Evolutionary conservation across 2,797 vertebrate genomes (phyloP).

Genomic region (Tangara arthus): DNA sequence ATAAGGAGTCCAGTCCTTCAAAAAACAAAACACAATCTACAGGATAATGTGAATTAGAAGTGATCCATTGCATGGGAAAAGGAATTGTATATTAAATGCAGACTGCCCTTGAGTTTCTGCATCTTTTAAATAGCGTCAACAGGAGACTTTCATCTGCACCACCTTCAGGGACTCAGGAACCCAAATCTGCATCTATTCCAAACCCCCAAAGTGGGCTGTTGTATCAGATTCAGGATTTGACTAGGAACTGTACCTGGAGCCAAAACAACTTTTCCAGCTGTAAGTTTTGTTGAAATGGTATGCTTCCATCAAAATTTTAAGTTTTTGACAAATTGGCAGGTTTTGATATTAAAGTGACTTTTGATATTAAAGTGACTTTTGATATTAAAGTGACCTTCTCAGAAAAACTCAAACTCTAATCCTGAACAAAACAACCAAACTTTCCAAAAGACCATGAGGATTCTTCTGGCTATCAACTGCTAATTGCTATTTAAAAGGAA

Average conservation of each 20-base stretch:
- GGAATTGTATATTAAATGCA: neutral
- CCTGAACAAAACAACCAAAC: neutral
- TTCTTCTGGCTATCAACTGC: neutral
- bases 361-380: neutral
- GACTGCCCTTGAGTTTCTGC: neutral
- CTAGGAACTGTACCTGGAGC: neutral
- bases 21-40: fast-evolving
- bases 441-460: neutral
- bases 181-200: neutral
- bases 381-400: neutral
- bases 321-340: neutral
- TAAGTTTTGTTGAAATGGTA: neutral
- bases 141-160: neutral
- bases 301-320: neutral
- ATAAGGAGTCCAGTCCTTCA: neutral
- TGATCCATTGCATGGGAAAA: fast-evolving
- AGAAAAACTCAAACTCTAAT: neutral
- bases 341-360: neutral
- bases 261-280: neutral
- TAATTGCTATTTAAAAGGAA: neutral
- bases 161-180: neutral
- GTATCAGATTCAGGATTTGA: neutral
- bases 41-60: neutral
- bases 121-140: neutral
- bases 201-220: neutral